Conservation (phyloP, 2,113 vertebrate species). For the Salvelinus namaycush region DNA sequence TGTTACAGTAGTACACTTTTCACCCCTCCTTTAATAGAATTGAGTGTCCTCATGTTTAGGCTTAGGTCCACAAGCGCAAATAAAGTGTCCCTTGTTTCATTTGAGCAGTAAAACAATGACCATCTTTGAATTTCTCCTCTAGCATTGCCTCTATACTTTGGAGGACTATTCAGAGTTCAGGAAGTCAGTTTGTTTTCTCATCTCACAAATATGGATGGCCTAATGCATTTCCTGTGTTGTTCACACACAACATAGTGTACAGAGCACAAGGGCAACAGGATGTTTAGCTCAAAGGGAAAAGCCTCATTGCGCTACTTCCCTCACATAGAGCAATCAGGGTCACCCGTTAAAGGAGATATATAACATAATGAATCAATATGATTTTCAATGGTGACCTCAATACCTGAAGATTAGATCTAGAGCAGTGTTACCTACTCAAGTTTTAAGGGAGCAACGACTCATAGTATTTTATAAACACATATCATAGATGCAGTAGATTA, state of each 20-base stretch:
- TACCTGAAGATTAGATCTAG: constrained; percentile 35
- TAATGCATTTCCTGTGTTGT: constrained; percentile 73
- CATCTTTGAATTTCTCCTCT: constrained; percentile 46
- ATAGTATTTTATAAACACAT: too few relatives aligned
- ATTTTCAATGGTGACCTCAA: constrained; percentile 31
- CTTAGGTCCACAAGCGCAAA: constrained; percentile 27
- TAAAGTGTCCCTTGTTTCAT: constrained; percentile 31
- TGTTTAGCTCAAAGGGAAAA: constrained; percentile 49
- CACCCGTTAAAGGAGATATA: constrained; percentile 20
- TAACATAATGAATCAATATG: too few relatives aligned
- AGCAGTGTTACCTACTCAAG: neutral
- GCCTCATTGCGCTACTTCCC: constrained; percentile 27
- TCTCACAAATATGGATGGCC: constrained; percentile 67
- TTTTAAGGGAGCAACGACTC: too few relatives aligned
- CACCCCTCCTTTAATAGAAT: constrained; percentile 23
- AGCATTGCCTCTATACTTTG: constrained; percentile 66
- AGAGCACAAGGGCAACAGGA: constrained; percentile 61
- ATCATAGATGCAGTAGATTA: too few relatives aligned
- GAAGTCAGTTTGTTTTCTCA: constrained; percentile 68
- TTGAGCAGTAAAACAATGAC: constrained; percentile 39
- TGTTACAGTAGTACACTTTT: neutral
- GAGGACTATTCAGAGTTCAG: constrained; percentile 70
- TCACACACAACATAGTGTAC: constrained; percentile 51
- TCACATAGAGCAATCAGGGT: constrained; percentile 51
- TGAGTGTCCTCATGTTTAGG: constrained; percentile 25